phyloP scores from a whole-genome alignment of 2,888 invertebrate genomes.

The Rhabditophanes sp. region DNA sequence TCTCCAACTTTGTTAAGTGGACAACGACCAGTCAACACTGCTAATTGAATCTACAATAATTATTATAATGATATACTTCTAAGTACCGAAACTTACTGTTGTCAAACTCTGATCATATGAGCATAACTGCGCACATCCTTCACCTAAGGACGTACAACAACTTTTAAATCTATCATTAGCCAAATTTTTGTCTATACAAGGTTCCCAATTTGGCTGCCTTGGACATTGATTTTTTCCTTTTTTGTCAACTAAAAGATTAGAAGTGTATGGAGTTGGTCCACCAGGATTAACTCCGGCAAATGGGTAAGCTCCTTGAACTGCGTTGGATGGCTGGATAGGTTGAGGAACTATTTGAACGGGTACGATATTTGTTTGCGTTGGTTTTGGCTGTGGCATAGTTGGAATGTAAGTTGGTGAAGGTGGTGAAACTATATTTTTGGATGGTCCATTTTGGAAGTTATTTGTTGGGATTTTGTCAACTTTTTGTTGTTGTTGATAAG shows the following conservation, averaged over 20 bases:
- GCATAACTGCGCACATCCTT: slow-evolving; percentile 37
- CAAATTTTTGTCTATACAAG: slow-evolving; percentile 35
- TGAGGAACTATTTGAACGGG: slow-evolving; percentile 1
- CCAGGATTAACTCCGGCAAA: too few relatives aligned
- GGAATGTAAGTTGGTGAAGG: background rate
- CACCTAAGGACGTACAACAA: slow-evolving; percentile 36
- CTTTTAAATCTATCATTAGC: slow-evolving; percentile 38
- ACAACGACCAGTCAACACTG: slow-evolving; percentile 40
- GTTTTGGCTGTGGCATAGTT: background rate
- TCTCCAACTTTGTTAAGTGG: slow-evolving; percentile 39
- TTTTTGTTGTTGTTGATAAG: too few relatives aligned
- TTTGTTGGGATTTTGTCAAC: too few relatives aligned
- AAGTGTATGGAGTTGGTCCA: slow-evolving; percentile 4
- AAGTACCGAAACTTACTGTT: slow-evolving; percentile 17
- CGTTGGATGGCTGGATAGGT: slow-evolving; percentile 1
- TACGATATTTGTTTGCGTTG: background rate
- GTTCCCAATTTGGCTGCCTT: slow-evolving; percentile 38
- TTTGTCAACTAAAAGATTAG: too few relatives aligned
- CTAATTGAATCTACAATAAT: slow-evolving; percentile 33
- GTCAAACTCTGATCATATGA: slow-evolving; percentile 38
- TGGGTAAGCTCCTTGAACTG: slow-evolving; percentile 3
- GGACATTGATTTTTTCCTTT: too few relatives aligned
- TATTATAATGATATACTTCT: slow-evolving; percentile 1
- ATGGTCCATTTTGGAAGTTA: too few relatives aligned
- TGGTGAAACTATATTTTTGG: too few relatives aligned